Conservation (phyloP, 2,797 vertebrate species). For the Lepus oiostolus region DNA sequence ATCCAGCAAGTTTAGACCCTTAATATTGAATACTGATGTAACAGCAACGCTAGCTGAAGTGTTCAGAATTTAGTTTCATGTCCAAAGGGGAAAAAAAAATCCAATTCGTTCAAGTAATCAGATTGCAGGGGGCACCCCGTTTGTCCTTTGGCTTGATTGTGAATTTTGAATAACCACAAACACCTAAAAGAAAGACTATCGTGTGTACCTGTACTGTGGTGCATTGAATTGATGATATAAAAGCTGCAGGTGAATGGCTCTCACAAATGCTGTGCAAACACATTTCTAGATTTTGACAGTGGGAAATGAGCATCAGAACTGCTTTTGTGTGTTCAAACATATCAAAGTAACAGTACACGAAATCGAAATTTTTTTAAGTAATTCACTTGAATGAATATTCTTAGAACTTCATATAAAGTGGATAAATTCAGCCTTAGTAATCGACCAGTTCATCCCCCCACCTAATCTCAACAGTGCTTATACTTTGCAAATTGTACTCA, state of each 20-base stretch:
- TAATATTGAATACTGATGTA: conserved; percentile 7
- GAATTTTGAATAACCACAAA: conserved; percentile 33
- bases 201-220: neutral
- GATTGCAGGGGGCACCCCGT: neutral
- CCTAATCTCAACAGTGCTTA: neutral
- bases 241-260: neutral
- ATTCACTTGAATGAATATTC: neutral
- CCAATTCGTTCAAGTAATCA: neutral
- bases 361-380: conserved; percentile 14
- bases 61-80: conserved; percentile 18
- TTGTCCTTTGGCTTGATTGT: neutral
- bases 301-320: neutral
- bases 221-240: neutral
- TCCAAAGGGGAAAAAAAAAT: neutral
- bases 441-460: neutral
- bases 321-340: neutral
- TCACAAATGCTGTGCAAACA: neutral
- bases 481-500: neutral
- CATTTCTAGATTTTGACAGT: neutral
- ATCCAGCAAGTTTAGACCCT: neutral
- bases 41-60: neutral
- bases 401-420: neutral
- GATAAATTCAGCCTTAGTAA: neutral
- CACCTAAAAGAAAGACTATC: neutral
- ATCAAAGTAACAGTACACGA: neutral